A percentile compares a stretch with the other conserved stretches of the same genome.
Evolutionary conservation across 1,140 invertebrate species (phyloP).

Genomic region (Heliconius eleuchia): DNA sequence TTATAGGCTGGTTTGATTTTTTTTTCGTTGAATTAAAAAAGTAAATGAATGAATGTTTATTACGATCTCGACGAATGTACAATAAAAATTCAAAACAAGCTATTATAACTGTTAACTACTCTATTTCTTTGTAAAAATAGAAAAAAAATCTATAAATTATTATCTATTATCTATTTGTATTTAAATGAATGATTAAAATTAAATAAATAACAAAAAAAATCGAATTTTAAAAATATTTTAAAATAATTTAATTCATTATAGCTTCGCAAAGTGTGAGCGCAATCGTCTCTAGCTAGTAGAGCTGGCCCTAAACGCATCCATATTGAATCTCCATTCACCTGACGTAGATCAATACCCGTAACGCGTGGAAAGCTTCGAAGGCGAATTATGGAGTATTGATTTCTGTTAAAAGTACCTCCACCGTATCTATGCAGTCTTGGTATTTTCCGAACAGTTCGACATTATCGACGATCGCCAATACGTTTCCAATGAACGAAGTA

Average conservation of each 20-base stretch:
- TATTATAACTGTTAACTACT: too few relatives aligned
- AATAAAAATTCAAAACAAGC: too few relatives aligned
- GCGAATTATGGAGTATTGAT: conserved; percentile 78
- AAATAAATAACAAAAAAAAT: too few relatives aligned
- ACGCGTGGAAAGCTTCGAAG: conserved; percentile 55
- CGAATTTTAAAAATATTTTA: neutral
- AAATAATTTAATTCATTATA: neutral
- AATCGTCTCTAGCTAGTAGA: neutral
- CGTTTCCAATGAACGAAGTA: conserved; percentile 49
- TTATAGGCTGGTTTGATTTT: conserved; percentile 44
- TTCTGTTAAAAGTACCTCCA: conserved; percentile 73
- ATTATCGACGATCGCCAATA: conserved; percentile 81
- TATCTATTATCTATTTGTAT: too few relatives aligned
- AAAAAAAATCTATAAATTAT: too few relatives aligned
- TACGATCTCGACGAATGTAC: too few relatives aligned
- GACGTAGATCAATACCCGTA: conserved; percentile 46
- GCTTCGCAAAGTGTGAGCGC: neutral
- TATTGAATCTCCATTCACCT: conserved; percentile 47
- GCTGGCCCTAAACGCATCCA: neutral
- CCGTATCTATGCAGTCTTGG: conserved; percentile 70
- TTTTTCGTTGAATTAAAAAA: neutral
- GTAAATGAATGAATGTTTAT: too few relatives aligned
- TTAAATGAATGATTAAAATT: too few relatives aligned
- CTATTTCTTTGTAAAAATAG: too few relatives aligned
- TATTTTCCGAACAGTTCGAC: conserved; percentile 81